These are phyloP conservation scores for Gopherus flavomarginatus DNA, from an alignment of 2,113 vertebrate genomes.

Conservation along the genomic window DNA sequence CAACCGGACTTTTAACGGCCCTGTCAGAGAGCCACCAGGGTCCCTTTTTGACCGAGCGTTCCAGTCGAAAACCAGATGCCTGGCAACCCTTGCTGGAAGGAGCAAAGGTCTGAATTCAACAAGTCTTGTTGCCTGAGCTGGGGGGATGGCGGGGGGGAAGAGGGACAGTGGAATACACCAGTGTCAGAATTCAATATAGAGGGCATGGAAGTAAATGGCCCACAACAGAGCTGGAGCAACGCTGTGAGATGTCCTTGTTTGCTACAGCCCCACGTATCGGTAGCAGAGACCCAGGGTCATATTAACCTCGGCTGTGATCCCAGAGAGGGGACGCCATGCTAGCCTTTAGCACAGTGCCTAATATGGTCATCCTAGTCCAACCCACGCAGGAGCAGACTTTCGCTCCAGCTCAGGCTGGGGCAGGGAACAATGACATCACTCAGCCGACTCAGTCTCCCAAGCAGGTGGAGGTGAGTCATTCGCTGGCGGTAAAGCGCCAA, in stretches of 20 bases:
- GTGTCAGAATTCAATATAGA: background rate
- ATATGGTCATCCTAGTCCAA: background rate
- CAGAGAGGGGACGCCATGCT: background rate
- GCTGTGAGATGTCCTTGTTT: background rate
- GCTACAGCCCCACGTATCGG: background rate
- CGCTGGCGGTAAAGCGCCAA: background rate
- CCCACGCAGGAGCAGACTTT: background rate
- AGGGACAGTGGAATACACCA: background rate
- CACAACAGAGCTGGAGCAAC: background rate
- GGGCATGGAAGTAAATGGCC: background rate
- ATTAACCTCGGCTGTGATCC: too few species aligned
- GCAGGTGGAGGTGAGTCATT: background rate
- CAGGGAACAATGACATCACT: background rate
- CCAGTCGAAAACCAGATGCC: too few species aligned
- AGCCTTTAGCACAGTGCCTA: background rate
- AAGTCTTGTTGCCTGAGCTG: background rate
- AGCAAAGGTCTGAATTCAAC: background rate
- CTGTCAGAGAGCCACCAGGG: too few species aligned
- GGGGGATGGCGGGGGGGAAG: accelerated
- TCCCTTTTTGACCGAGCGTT: too few species aligned
- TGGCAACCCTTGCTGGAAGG: too few species aligned
- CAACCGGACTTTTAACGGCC: too few species aligned
- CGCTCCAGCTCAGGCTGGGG: background rate
- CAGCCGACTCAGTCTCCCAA: background rate
- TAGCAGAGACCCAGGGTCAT: background rate